Evolutionary conservation across 2,797 vertebrate genomes (phyloP).

Genomic region (Tiaroga cobitis): DNA sequence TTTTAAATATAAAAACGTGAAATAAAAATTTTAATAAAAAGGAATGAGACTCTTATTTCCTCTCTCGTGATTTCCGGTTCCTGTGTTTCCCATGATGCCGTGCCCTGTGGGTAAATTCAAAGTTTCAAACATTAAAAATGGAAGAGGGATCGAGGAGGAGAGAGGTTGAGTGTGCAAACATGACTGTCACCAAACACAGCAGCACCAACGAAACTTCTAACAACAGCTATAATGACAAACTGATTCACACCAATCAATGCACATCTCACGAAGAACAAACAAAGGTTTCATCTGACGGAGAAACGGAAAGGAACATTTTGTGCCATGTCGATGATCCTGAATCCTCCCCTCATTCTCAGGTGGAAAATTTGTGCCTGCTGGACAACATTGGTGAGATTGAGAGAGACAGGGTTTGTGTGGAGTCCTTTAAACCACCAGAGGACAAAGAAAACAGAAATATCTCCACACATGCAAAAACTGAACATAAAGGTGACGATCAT

Average conservation of each 20-base stretch:
- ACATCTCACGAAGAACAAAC: background rate
- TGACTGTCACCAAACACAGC: background rate
- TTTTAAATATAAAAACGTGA: background rate
- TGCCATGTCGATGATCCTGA: constrained; percentile 15
- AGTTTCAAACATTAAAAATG: constrained; percentile 66
- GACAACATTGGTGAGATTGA: background rate
- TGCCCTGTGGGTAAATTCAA: constrained; percentile 67
- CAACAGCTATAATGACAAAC: background rate
- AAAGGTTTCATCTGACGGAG: background rate
- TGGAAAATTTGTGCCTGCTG: background rate
- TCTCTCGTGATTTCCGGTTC: background rate
- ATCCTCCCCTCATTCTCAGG: background rate
- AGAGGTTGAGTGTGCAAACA: background rate
- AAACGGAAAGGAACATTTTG: background rate
- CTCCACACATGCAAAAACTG: background rate
- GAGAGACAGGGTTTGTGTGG: background rate
- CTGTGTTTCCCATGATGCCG: constrained; percentile 75
- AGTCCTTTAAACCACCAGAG: background rate
- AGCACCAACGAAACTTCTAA: background rate
- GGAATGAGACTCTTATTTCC: background rate
- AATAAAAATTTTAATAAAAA: background rate
- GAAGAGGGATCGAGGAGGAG: constrained; percentile 49
- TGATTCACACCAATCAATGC: background rate
- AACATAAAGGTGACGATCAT: background rate
- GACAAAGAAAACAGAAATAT: constrained; percentile 17